Evolutionary conservation across 2,888 invertebrate species (phyloP), one percentile per base, ranked within the genome.

Genomic region (Ormyrus pomaceus): DNA sequence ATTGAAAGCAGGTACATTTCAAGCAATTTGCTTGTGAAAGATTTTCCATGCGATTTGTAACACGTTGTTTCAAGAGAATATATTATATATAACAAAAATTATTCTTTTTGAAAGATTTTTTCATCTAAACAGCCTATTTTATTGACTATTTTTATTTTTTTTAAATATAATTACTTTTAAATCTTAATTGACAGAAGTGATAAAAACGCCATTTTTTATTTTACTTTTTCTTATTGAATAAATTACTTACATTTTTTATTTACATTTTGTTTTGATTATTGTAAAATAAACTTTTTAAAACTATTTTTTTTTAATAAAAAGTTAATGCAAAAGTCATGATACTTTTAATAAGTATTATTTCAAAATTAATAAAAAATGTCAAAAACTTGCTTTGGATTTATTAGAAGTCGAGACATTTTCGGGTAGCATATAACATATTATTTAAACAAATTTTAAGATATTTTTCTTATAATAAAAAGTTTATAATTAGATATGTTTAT

Each of bases 31-130:
- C 74, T 79, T 74, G 56, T 79, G 69, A 75, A 79, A 75, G 65
- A 79, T 74, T 79, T 71, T 79, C 65, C 79, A 79, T 75, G 59
- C 74, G 59, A 79, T 79, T 79, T 79, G 79, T 79, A 79, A 70
- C 45, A 79, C 65, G 79, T 77, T 77, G 72, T 75, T 79, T 71
- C 79, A 65, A 79, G 75, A 79, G 75, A 79, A 79, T 79, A 79
- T 79, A 79, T 79, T 74, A 69, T 79, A 79, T 79, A 79, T 69
- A 72, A 78, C 65, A 77, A 68, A 72, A 70, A 53, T 58, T 34
- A 34, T 34, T 34, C 34, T 34, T 34, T 34, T 4, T 34, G 3
- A 34, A 34, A 34, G 34, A 34, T 34, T 34, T 34, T 34, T 34
- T 34, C 34, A 34, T 34, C 3, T 34, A 34, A 34, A 34, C 34